Evolutionary conservation across 2,797 vertebrate species (phyloP), one percentile per base, ranked within the genome.

Genomic region (Sebastes kiyomatsui): DNA sequence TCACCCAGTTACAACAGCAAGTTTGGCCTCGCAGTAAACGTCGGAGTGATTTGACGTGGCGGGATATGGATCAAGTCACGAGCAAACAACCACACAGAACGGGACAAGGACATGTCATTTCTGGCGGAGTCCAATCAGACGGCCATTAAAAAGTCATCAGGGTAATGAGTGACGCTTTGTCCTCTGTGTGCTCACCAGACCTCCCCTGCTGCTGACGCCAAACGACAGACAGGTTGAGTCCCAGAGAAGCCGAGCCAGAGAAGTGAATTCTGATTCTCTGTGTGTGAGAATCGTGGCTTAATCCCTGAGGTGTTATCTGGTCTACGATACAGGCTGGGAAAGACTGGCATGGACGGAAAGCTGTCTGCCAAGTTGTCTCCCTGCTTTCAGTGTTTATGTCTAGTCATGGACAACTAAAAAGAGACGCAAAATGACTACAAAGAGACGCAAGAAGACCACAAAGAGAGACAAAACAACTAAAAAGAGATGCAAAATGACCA

Each of bases 71-170:
- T 83, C 73, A 52, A 59, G 73, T 84, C 66, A 68, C 18, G 10
- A 13, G 38, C 72, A 86, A 86, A 87, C 87, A 58, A 49, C 33
- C 61, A 59, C 88, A 85, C 72, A 30, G 68, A 82, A 79, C 46
- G 33, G 80, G 81, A 85, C 91, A 94, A 92, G 93, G 91, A 83
- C 91, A 90, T 82, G 91, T 85, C 86, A 82, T 90, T 87, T 88
- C 82, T 81, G 79, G 81, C 32, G 23, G 80, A 90, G 88, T 88
- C 90, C 88, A 93, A 94, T 93, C 90, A 93, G 91, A 89, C 85
- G 33, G 85, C 90, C 81, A 93, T 93, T 94, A 92, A 93, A 93
- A 92, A 92, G 88, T 91, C 87, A 92, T 93, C 92, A 93, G 87
- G 90, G 73, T 91, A 92, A 94, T 92, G 88, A 86, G 79, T 79